phyloP scores from a whole-genome alignment of 2,113 vertebrate genomes.

The Phainopepla nitens region DNA sequence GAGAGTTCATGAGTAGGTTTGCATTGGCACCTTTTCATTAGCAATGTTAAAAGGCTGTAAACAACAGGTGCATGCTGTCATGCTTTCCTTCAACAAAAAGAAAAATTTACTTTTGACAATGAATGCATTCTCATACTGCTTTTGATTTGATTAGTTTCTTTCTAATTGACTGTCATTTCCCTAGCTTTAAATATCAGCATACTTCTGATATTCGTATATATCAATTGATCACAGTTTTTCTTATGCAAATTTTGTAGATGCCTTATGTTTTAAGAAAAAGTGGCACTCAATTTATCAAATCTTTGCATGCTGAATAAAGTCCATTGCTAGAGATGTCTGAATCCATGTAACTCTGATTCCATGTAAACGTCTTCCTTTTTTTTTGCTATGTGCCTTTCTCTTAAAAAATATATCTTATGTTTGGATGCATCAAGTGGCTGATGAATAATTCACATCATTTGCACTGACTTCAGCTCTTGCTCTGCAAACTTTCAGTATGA shows the following conservation, averaged over 20 bases:
- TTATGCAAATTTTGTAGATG: neutral
- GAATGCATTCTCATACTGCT: neutral
- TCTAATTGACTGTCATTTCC: neutral
- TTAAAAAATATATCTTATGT: neutral
- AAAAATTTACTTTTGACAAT: neutral
- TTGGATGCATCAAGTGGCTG: neutral
- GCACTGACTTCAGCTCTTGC: neutral
- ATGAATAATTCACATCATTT: neutral
- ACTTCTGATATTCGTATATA: neutral
- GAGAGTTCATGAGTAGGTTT: neutral
- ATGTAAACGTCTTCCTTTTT: accelerated
- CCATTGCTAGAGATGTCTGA: neutral
- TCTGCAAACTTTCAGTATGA: neutral
- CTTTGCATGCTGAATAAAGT: neutral
- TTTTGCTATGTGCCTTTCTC: neutral
- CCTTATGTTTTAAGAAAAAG: neutral
- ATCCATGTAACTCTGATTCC: neutral
- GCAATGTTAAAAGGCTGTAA: neutral
- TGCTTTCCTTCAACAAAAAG: neutral
- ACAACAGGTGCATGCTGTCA: neutral
- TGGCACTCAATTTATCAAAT: neutral
- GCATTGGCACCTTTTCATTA: neutral
- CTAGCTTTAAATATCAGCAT: neutral
- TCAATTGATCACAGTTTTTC: neutral
- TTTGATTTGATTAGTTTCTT: neutral